Evolutionary conservation across 2,113 vertebrate species (phyloP).

Genomic region (Stegastes partitus): DNA sequence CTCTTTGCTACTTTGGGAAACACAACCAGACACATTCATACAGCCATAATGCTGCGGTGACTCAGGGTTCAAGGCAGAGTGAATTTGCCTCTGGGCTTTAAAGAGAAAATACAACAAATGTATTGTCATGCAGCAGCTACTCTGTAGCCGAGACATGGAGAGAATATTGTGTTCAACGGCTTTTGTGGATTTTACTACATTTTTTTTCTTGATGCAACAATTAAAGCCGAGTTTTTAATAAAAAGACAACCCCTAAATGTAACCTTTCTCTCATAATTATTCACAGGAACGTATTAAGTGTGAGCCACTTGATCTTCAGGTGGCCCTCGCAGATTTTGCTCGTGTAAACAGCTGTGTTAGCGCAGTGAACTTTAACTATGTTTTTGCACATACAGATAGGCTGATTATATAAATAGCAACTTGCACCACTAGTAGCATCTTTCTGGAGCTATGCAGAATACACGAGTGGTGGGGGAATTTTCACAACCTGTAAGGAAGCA

Average conservation of each 20-base stretch:
- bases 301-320: no score
- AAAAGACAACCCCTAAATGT: no score
- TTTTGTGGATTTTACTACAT: no score
- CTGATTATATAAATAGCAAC: constrained; percentile 20
- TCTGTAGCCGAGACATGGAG: background rate
- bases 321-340: background rate
- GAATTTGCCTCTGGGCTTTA: constrained; percentile 43
- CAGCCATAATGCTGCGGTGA: constrained; percentile 42
- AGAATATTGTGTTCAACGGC: background rate
- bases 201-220: no score
- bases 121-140: constrained; percentile 12
- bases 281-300: no score
- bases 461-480: constrained; percentile 5
- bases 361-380: background rate
- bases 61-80: constrained; percentile 51
- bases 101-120: constrained; percentile 44
- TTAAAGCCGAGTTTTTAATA: no score
- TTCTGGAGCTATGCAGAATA: background rate
- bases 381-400: background rate
- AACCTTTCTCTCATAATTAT: no score
- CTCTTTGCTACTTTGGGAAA: constrained; percentile 50
- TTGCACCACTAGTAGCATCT: background rate
- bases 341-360: no score
- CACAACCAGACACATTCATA: constrained; percentile 64
- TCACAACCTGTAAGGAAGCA: constrained; percentile 1